Conservation (phyloP, 2,113 vertebrate species). For the Oplegnathus fasciatus region DNA sequence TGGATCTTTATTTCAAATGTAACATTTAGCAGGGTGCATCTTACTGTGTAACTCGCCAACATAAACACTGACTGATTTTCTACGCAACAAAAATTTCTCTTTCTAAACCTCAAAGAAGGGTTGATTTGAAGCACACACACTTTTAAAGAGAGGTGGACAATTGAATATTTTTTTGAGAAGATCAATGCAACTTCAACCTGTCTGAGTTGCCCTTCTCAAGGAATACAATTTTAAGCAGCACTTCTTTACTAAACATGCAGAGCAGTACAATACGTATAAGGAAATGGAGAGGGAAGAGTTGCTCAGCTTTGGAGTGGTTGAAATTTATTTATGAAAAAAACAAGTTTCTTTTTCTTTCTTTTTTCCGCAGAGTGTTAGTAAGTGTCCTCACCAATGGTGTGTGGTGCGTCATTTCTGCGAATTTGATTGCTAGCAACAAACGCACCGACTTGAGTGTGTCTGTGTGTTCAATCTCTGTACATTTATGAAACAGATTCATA, state of each 20-base stretch:
- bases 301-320: not conserved
- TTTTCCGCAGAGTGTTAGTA: not conserved
- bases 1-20: not conserved
- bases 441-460: too few species aligned
- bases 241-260: not conserved
- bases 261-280: not conserved
- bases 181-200: not conserved
- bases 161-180: not conserved
- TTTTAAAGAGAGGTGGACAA: not conserved
- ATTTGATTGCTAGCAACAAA: not conserved
- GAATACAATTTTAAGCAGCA: not conserved
- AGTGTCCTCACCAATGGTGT: not conserved
- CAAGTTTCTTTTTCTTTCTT: not conserved
- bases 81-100: not conserved
- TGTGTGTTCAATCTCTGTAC: not conserved
- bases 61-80: not conserved
- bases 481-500: constrained; percentile 4
- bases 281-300: not conserved
- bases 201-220: not conserved
- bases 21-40: not conserved
- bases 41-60: not conserved
- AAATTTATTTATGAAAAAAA: not conserved
- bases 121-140: not conserved
- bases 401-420: constrained; percentile 1
- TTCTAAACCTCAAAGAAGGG: not conserved